Percentiles rank a stretch among this genome's conserved stretches.
Evolutionary conservation across 1,140 invertebrate genomes (phyloP).

Genomic region (Notospermus geniculatus): DNA sequence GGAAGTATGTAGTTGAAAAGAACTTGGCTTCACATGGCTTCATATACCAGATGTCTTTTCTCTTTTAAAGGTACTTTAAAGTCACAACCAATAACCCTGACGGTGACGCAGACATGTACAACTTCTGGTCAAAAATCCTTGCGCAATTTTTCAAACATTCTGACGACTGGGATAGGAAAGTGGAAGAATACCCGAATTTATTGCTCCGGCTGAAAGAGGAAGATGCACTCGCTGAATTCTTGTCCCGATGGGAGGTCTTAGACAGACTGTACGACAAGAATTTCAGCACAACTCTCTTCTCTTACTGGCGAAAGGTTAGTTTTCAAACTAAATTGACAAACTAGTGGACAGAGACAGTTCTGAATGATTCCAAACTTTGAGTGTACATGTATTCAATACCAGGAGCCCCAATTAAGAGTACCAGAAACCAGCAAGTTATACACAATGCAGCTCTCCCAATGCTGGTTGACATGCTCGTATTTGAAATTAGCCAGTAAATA

Average conservation of each 20-base stretch:
- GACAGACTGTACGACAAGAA: not conserved
- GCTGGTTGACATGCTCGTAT: no score
- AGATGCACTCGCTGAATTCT: conserved; percentile 1
- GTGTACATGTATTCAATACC: no score
- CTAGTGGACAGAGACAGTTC: no score
- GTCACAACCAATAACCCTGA: not conserved
- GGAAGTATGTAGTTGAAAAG: no score
- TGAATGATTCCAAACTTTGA: no score
- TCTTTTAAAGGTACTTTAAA: conserved; percentile 6
- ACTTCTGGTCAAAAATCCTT: conserved; percentile 29
- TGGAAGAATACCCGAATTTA: conserved; percentile 27
- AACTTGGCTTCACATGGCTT: no score
- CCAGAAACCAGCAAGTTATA: no score
- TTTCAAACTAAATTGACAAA: no score
- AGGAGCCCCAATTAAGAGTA: no score
- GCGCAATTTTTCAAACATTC: conserved; percentile 42
- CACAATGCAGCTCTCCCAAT: no score
- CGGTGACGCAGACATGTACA: conserved; percentile 1
- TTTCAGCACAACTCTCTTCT: conserved; percentile 2
- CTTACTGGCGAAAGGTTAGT: conserved; percentile 1
- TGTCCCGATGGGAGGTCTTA: not conserved
- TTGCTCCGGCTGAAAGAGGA: not conserved
- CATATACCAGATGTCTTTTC: no score
- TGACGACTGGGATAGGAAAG: conserved; percentile 37
- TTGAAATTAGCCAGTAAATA: no score